Base-by-base conservation (phyloP, 2,113 vertebrate genomes). In the Ptychochromis oligacanthus region DNA sequence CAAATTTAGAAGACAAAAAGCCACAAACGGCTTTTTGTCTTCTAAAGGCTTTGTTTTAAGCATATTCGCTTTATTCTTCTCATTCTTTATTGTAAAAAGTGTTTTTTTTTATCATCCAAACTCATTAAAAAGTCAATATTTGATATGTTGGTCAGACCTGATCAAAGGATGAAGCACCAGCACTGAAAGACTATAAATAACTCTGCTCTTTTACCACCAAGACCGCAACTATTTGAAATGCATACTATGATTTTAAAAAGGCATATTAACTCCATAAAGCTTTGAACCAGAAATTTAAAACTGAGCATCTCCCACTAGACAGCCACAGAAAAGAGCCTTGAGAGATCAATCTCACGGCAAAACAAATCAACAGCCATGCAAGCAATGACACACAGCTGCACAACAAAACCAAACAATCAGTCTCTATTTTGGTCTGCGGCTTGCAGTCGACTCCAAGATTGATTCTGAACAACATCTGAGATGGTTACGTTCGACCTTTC, bases 401-500 rank as follows among this genome's bases (percentile, higher is more conserved):
- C 72, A 83, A 80, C 86, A 67, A 80, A 87, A 70, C 62, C 85
- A 77, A 89, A 90, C 83, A 89, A 90, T 92, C 90, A 83, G 86
- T 84, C 84, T 82, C 24, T 64, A 72, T 90, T 81, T 81, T 13
- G 59, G 56, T 78, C 75, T 78, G 89, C 7, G 55, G 62, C 18
- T n/a, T 76, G 61, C 79, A 80, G 80, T 43, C 4, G 11, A 76
- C 57, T 59, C 79, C 0, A 4, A 86, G 83, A 93, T 90, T 92
- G 91, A 93, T 94, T 90, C 28, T 64, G 78, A 88, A 82, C 84
- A 87, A 86, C 85, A 86, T 74, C 74, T 36, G 84, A 83, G 84
- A 87, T 70, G 87, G 40, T 88, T 81, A 77, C 57, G 31, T 34
- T 13, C 22, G 43, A 91, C 88, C 89, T 91, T 83, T 91, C 89